Conservation (phyloP, 2,113 vertebrate species). For the Condylura cristata region DNA sequence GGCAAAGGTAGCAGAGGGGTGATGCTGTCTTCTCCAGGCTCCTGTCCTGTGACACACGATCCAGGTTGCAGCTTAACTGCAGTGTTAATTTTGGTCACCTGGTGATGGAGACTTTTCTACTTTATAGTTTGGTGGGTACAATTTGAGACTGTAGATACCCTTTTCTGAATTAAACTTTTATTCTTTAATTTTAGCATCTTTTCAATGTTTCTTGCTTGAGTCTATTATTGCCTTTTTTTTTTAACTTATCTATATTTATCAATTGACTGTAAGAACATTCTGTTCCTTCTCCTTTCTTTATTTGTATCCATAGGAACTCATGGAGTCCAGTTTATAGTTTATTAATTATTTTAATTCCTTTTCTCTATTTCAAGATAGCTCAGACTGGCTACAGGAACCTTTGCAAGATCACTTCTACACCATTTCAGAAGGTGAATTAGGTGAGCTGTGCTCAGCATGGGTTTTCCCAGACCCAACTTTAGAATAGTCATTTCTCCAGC, state of each 20-base stretch:
- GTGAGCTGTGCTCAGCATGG: neutral
- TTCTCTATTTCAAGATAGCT: neutral
- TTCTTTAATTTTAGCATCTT: neutral
- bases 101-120: neutral
- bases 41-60: neutral
- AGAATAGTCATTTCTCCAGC: neutral
- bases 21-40: neutral
- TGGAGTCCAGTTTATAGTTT: neutral
- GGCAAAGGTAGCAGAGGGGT: neutral
- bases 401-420: neutral
- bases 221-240: neutral
- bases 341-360: neutral
- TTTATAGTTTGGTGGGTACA: neutral
- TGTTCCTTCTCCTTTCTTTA: neutral
- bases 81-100: neutral
- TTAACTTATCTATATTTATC: neutral
- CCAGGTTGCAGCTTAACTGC: neutral
- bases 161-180: neutral
- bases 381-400: neutral
- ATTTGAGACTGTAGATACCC: neutral
- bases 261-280: neutral
- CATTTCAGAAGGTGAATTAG: neutral
- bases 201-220: neutral
- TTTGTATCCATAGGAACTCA: neutral
- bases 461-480: neutral